These are phyloP conservation scores for Drosophila acutilabella DNA, from an alignment of 2,888 invertebrate genomes.

Conservation along the genomic window DNA sequence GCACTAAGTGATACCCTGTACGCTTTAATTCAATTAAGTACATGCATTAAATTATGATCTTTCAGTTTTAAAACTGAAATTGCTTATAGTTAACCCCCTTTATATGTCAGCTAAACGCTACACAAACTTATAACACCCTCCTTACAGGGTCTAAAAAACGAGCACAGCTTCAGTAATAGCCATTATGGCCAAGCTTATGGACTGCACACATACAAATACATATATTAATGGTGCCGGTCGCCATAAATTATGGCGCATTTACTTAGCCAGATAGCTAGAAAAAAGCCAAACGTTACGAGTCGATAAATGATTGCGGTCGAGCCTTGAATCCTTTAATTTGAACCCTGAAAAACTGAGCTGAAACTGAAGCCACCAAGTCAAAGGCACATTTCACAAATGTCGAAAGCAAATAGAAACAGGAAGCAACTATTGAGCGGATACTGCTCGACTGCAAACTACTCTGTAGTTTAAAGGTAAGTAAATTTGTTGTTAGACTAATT, in stretches of 20 bases:
- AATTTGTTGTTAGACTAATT: no score
- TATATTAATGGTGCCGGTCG: constrained; percentile 66
- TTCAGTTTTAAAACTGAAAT: no score
- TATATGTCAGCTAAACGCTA: neutral
- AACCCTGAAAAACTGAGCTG: constrained; percentile 42
- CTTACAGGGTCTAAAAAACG: neutral
- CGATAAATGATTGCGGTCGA: constrained; percentile 79
- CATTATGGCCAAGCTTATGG: constrained; percentile 46
- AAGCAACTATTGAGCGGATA: neutral
- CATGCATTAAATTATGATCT: no score
- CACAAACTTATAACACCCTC: neutral
- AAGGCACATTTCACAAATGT: constrained; percentile 80
- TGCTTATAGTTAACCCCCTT: no score
- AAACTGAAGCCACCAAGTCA: constrained; percentile 64
- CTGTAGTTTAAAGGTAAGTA: neutral
- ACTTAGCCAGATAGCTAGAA: constrained; percentile 70
- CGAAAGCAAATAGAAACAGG: constrained; percentile 67
- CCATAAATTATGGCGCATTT: constrained; percentile 80
- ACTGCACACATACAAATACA: constrained; percentile 29
- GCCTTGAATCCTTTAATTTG: constrained; percentile 80
- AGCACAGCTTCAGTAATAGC: constrained; percentile 23
- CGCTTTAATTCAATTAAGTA: no score
- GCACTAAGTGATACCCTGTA: neutral
- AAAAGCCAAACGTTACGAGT: constrained; percentile 56
- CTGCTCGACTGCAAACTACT: constrained; percentile 9